Conservation (phyloP, 2,888 invertebrate genomes). For the Lumbricus terrestris region DNA sequence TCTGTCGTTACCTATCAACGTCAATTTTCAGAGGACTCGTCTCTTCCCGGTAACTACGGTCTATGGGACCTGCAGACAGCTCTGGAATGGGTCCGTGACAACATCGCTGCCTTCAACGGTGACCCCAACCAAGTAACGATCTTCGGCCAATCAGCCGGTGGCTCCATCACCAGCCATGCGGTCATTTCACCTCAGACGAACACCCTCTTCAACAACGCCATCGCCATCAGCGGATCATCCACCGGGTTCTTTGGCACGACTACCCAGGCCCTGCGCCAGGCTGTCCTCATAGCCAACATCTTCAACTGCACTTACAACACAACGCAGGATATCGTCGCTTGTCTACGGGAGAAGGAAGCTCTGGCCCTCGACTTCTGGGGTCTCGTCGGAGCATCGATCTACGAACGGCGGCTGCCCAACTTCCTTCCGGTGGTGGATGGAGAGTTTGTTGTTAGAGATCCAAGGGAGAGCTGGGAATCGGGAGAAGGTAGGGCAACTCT, state of each 20-base stretch:
- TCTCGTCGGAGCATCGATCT: not conserved
- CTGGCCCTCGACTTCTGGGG: conserved; percentile 32
- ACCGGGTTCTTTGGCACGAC: conserved; percentile 21
- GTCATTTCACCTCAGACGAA: conserved; percentile 30
- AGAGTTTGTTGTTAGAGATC: conserved; percentile 28
- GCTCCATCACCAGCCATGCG: conserved; percentile 30
- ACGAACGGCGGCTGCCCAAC: conserved; percentile 23
- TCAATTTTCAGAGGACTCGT: conserved; percentile 15
- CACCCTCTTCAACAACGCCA: conserved; percentile 31
- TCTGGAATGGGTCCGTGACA: conserved; percentile 50
- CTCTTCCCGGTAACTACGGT: conserved; percentile 67
- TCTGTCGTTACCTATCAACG: too few relatives aligned
- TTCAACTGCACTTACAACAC: conserved; percentile 24
- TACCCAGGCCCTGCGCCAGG: conserved; percentile 17
- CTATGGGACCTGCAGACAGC: conserved; percentile 63
- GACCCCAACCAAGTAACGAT: conserved; percentile 32
- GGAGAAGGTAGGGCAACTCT: conserved; percentile 21
- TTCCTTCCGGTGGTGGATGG: conserved; percentile 36
- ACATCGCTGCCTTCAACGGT: conserved; percentile 53
- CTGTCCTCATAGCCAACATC: conserved; percentile 27
- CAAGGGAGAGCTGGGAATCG: conserved; percentile 20
- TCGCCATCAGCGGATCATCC: conserved; percentile 32
- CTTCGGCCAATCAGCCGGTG: conserved; percentile 38
- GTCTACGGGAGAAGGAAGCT: conserved; percentile 31
- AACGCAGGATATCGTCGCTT: conserved; percentile 30